Evolutionary conservation across 1,140 invertebrate species (phyloP).

Genomic region (Diploscapter pachys): DNA sequence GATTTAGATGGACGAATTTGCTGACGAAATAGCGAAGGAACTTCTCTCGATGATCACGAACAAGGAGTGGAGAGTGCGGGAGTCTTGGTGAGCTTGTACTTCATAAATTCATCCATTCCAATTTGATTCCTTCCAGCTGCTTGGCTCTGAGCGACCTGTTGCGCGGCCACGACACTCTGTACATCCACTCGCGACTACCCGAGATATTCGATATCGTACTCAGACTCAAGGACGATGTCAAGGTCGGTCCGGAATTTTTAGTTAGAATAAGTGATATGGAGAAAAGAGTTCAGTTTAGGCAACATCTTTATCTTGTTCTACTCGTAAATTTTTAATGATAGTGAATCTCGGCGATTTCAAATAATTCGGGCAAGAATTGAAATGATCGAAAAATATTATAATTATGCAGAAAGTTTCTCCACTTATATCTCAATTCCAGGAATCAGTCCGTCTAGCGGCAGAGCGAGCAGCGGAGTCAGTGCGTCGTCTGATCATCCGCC

Average conservation of each 20-base stretch:
- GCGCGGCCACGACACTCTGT: conserved; percentile 62
- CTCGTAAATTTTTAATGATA: too few species aligned
- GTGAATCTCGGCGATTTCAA: too few species aligned
- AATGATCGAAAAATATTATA: too few species aligned
- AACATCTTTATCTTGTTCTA: too few species aligned
- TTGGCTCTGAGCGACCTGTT: conserved; percentile 79
- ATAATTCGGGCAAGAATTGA: too few species aligned
- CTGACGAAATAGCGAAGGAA: conserved; percentile 80
- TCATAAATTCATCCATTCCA: neutral
- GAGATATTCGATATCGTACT: conserved; percentile 79
- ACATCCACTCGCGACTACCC: conserved; percentile 65
- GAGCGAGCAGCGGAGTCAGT: conserved; percentile 73
- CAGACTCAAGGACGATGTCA: conserved; percentile 86
- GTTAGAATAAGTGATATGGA: too few species aligned
- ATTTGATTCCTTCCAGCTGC: conserved; percentile 63
- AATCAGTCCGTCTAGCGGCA: conserved; percentile 74
- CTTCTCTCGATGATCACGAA: conserved; percentile 76
- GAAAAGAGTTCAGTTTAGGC: too few species aligned
- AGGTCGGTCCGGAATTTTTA: conserved; percentile 61
- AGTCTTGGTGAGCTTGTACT: conserved; percentile 64
- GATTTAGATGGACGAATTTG: conserved; percentile 72
- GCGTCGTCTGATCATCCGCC: conserved; percentile 68
- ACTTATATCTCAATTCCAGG: conserved; percentile 51
- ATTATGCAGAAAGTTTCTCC: neutral
- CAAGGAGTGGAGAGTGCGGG: conserved; percentile 79